Evolutionary conservation across 2,888 invertebrate genomes (phyloP), one percentile per base, ranked within the genome.

Genomic region (Nemurella pictetii): DNA sequence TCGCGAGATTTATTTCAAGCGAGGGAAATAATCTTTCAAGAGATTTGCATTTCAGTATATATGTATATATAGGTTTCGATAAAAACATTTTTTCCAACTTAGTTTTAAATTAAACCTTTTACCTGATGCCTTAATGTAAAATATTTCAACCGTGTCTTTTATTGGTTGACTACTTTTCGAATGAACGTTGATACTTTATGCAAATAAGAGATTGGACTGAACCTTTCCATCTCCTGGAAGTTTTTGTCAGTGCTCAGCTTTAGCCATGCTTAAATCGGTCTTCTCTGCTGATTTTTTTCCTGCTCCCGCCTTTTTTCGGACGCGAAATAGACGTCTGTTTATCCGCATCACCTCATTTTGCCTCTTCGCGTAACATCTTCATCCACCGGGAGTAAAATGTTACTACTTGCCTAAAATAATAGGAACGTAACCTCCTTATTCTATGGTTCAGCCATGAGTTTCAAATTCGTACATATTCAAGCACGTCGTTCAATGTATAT

Each of bases 121-220:
- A 27, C 75, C 75, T 75, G 75, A 75, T 26, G 28, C 26, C 75
- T 75, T 27, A n/a, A 75, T 75, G 75, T 27, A n/a, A 29, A 78
- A 30, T 78, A 29, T 30, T 29, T 29, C 28, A n/a, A 78, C 30
- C 78, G 30, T 78, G 30, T 27, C 20, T 28, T 77, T 78, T 78
- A 78, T 78, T 78, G 78, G 30, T 29, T 78, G 78, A 29, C 29
- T 78, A 78, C 78, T 28, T 78, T 78, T 28, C 29, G 28, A 78
- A 29, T 78, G 75, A 75, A 78, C 30, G 78, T 30, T 78, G 78
- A 78, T 78, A 78, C 30, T 30, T 78, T 78, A 78, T 78, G 78
- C 78, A 78, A 78, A 78, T 78, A 78, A 78, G 78, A 78, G 20
- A 29, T 78, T 28, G 78, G 30, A 78, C 30, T 30, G 78, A 29